phyloP scores from a whole-genome alignment of 53 echinoderm and acorn worm genomes.

The Echinarachnius parma region DNA sequence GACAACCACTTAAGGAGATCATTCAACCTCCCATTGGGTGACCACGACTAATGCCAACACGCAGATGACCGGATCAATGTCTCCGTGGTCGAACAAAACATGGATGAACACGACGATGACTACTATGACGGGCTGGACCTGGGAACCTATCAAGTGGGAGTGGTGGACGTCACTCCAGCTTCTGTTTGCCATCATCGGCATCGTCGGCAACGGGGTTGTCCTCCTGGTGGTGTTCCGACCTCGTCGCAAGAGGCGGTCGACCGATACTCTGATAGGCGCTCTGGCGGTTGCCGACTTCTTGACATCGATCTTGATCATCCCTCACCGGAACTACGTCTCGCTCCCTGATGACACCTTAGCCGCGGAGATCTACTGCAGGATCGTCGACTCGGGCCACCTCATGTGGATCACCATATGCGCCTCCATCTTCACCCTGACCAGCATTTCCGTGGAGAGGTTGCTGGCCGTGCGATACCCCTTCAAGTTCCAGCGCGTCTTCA shows the following conservation, averaged over 20 bases:
- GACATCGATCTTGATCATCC: constrained; percentile 61
- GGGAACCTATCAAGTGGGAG: constrained; percentile 22
- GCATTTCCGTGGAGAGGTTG: constrained; percentile 60
- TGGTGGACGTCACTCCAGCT: constrained; percentile 45
- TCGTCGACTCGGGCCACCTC: constrained; percentile 43
- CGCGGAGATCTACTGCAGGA: constrained; percentile 57
- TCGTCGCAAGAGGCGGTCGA: background rate
- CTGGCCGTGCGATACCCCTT: constrained; percentile 56
- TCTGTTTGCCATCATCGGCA: constrained; percentile 52
- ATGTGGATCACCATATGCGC: constrained; percentile 71
- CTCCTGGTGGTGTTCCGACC: constrained; percentile 46
- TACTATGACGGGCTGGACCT: too few relatives aligned
- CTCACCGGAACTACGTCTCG: constrained; percentile 3
- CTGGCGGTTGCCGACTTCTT: constrained; percentile 72
- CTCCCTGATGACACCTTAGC: constrained; percentile 30
- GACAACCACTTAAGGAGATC: too few relatives aligned
- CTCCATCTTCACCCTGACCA: constrained; percentile 58
- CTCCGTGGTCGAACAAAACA: too few relatives aligned
- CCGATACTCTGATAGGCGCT: constrained; percentile 59
- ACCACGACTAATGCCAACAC: too few relatives aligned
- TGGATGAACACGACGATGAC: too few relatives aligned
- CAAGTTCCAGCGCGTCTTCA: constrained; percentile 51
- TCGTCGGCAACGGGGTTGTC: constrained; percentile 63
- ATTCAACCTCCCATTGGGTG: too few relatives aligned
- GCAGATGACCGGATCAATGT: too few relatives aligned